These are phyloP conservation scores for Myotis brandtii DNA, from an alignment of 2,113 vertebrate species.

Conservation along the genomic window DNA sequence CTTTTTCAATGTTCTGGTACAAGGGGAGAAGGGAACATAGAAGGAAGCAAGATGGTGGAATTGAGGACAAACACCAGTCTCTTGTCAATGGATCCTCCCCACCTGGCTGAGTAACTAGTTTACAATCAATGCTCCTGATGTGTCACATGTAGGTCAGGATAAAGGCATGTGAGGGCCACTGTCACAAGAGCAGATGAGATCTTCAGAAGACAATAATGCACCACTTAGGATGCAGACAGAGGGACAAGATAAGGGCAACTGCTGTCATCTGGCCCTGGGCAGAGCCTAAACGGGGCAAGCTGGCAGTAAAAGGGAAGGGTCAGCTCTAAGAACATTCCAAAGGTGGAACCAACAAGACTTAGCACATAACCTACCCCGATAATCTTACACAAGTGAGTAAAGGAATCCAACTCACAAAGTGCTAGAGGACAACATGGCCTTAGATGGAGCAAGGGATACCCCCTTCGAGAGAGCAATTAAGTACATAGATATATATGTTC, in stretches of 20 bases:
- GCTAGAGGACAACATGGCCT: background rate
- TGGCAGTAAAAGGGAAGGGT: background rate
- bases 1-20: background rate
- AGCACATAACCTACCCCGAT: background rate
- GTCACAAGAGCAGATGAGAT: background rate
- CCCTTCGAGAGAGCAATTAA: background rate
- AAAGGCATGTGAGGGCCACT: background rate
- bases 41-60: background rate
- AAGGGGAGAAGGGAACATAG: background rate
- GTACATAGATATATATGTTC: background rate
- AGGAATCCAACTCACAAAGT: background rate
- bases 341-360: background rate
- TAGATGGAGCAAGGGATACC: background rate
- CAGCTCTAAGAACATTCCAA: slow-evolving; percentile 8
- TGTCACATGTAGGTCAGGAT: background rate
- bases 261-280: background rate
- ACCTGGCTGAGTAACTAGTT: background rate
- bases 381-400: background rate
- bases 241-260: background rate
- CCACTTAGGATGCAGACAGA: background rate
- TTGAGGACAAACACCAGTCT: background rate
- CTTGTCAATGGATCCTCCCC: background rate
- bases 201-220: background rate
- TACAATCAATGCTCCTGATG: background rate
- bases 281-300: background rate